Evolutionary conservation across 2,113 vertebrate species (phyloP).

Genomic region (Setophaga coronata): DNA sequence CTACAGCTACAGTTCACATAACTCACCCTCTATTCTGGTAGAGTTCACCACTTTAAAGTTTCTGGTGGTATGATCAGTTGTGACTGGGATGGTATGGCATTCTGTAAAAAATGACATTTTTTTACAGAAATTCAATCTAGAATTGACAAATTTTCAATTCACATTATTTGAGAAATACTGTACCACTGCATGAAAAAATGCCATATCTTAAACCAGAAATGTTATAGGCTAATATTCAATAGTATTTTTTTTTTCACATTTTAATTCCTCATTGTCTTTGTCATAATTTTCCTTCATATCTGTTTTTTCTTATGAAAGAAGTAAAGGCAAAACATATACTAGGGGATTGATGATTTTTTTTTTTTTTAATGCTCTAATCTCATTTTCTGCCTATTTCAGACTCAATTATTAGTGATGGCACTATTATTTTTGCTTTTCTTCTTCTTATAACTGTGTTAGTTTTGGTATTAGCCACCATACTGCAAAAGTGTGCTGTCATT

Average conservation of each 20-base stretch:
- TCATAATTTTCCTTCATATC: background rate
- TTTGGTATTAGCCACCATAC: background rate
- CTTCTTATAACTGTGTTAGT: background rate
- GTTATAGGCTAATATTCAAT: background rate
- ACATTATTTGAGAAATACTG: background rate
- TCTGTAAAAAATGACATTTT: background rate
- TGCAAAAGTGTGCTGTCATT: background rate
- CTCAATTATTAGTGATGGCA: background rate
- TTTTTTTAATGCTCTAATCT: background rate
- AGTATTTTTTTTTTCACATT: background rate
- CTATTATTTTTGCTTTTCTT: background rate
- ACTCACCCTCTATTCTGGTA: background rate
- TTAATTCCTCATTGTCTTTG: background rate
- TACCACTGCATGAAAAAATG: background rate
- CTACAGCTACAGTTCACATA: background rate
- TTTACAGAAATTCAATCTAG: background rate
- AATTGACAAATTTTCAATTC: background rate
- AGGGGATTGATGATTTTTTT: background rate
- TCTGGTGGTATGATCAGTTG: background rate
- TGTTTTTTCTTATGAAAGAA: background rate
- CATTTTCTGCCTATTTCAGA: background rate
- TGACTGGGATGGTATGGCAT: background rate
- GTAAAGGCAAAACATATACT: background rate
- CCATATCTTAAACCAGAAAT: background rate
- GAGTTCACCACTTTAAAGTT: background rate